Conservation (phyloP, 2,797 vertebrate species). For the Scolopax rusticola region DNA sequence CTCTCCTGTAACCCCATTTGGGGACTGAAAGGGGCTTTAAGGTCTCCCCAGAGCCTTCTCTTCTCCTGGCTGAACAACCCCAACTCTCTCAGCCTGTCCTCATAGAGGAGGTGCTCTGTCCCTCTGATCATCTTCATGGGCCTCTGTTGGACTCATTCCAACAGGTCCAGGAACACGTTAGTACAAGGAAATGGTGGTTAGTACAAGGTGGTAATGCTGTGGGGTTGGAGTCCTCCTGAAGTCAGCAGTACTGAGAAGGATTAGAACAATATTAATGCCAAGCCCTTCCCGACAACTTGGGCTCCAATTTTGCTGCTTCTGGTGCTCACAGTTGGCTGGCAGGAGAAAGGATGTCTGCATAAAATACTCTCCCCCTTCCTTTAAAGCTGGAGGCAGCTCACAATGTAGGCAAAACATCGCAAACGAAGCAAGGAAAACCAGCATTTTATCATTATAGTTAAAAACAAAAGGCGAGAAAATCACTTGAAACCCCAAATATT, state of each 20-base stretch:
- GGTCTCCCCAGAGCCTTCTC: too few species aligned
- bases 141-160: too few species aligned
- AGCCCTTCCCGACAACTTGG: not conserved
- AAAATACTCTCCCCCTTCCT: not conserved
- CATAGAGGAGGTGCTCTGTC: too few species aligned
- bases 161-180: not conserved
- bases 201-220: not conserved
- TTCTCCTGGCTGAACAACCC: too few species aligned
- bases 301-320: fast-evolving
- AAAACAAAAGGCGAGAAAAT: not conserved
- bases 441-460: not conserved
- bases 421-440: not conserved
- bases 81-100: too few species aligned
- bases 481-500: not conserved
- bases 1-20: too few species aligned
- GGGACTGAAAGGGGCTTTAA: too few species aligned
- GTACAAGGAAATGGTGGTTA: not conserved
- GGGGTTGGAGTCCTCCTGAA: not conserved
- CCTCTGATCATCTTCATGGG: too few species aligned
- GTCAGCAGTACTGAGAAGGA: not conserved
- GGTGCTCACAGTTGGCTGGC: fast-evolving
- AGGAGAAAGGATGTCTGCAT: not conserved
- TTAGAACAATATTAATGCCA: not conserved
- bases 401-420: not conserved
- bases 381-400: not conserved